These are phyloP conservation scores for Nibea albiflora DNA, from an alignment of 2,113 vertebrate genomes.

Conservation along the genomic window DNA sequence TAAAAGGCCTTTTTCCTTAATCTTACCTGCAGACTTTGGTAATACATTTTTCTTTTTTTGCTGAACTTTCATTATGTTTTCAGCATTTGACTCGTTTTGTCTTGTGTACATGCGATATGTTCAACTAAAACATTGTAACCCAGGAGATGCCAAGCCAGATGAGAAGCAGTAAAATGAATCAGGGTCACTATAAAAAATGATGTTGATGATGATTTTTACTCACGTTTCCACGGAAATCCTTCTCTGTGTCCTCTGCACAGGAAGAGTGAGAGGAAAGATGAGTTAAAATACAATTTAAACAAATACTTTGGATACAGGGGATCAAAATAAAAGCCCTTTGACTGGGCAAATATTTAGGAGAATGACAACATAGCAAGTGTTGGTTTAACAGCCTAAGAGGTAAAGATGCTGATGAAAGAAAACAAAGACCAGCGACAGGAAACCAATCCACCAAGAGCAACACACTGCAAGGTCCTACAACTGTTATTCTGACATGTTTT, in stretches of 20 bases:
- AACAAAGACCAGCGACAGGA: neutral
- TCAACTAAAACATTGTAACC: neutral
- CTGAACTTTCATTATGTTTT: neutral
- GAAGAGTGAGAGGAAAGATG: neutral
- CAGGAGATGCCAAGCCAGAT: conserved; percentile 47
- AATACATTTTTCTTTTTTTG: neutral
- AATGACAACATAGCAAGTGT: neutral
- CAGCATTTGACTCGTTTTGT: neutral
- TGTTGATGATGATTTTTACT: conserved; percentile 60
- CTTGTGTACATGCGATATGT: neutral
- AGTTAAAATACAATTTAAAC: neutral
- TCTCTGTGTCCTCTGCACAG: conserved; percentile 70
- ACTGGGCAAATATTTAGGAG: neutral
- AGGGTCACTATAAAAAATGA: neutral
- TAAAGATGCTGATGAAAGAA: conserved; percentile 13
- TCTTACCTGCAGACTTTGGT: neutral
- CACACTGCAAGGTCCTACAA: neutral
- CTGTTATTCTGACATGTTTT: neutral
- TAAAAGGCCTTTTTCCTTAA: neutral
- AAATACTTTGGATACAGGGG: neutral
- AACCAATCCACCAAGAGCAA: conserved; percentile 31
- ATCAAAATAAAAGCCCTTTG: neutral
- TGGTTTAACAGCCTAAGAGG: conserved; percentile 21
- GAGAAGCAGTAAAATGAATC: conserved; percentile 43
- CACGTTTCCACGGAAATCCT: conserved; percentile 72